phyloP scores from a whole-genome alignment of 2,888 invertebrate genomes.

The Caenorhabditis sulstoni region DNA sequence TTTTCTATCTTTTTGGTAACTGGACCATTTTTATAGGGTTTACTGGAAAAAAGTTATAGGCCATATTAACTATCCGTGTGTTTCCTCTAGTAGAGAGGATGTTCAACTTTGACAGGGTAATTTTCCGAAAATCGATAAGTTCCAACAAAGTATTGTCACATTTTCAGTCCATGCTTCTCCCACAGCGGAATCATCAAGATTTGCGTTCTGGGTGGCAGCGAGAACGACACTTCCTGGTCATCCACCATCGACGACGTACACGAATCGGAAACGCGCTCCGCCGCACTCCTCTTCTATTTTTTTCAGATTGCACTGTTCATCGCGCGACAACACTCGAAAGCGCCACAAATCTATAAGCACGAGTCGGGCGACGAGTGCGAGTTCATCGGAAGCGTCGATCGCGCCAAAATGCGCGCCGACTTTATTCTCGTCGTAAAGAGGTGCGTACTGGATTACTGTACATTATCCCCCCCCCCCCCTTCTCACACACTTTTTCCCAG shows the following conservation, averaged over 20 bases:
- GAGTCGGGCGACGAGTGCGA: constrained; percentile 25
- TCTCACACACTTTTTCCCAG: too few relatives aligned
- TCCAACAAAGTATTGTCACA: too few relatives aligned
- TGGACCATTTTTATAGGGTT: too few relatives aligned
- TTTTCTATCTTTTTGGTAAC: too few relatives aligned
- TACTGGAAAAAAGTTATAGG: too few relatives aligned
- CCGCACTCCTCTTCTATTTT: neutral
- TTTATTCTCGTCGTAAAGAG: constrained; percentile 40
- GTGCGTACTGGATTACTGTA: neutral
- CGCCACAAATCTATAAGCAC: constrained; percentile 30
- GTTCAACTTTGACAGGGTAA: too few relatives aligned
- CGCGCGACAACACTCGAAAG: constrained; percentile 16
- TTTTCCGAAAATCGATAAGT: too few relatives aligned
- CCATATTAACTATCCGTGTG: too few relatives aligned
- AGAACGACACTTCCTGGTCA: neutral
- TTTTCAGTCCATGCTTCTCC: neutral
- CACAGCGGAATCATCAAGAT: constrained; percentile 42
- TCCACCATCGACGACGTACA: constrained; percentile 26
- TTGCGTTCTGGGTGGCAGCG: constrained; percentile 1
- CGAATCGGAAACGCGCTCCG: too few relatives aligned
- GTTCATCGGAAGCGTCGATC: constrained; percentile 40
- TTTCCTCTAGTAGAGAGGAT: too few relatives aligned
- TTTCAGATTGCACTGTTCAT: constrained; percentile 36
- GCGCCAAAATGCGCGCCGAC: constrained; percentile 29
- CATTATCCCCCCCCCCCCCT: too few relatives aligned